Base-by-base conservation (phyloP, 2,888 invertebrate genomes). In the Danaus chrysippus region DNA sequence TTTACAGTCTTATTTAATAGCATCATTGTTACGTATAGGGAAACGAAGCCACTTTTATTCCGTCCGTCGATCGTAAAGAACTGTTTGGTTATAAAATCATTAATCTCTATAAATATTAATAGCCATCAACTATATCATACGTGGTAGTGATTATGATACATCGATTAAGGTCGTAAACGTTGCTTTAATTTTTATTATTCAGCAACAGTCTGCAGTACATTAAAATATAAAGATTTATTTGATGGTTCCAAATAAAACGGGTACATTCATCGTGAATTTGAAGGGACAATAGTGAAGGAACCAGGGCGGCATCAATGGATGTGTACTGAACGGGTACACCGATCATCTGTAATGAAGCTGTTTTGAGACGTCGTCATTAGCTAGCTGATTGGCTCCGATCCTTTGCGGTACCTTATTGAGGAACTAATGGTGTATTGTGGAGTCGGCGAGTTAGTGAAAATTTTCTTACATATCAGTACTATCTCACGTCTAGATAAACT, bases 271-370 rank as follows among this genome's bases (percentile, higher is more conserved):
- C 43, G 12, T n/a, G 43, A 11, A 11, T 15, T 49, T 49, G 49
- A 15, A 49, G 9, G 10, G 17, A 41, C 52, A 58, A 49, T 46
- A 41, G 56, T 23, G n/a, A 52, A 43, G 54, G 46, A 59, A 34
- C 17, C 17, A 17, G 49, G 17, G 11, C 49, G n/a, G 11, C 49
- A 49, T 8, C 17, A 49, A 49, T 17, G 11, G 3, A 17, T 49
- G 17, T 59, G 34, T 12, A 10, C 41, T 23, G 15, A n/a, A 5
- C 58, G 49, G 43, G 61, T 43, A 13, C 42, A 73, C 73, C 71
- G 72, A 72, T 59, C 66, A 67, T 67, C n/a, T 46, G 60, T 81
- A 80, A 81, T 81, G 77, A 80, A 81, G 78, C 72, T 66, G 71
- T 80, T 70, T 70, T 66, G 61, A 70, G 68, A 46, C 13, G 63